Conservation (phyloP, 2,797 vertebrate species). For the Protonibea diacanthus region DNA sequence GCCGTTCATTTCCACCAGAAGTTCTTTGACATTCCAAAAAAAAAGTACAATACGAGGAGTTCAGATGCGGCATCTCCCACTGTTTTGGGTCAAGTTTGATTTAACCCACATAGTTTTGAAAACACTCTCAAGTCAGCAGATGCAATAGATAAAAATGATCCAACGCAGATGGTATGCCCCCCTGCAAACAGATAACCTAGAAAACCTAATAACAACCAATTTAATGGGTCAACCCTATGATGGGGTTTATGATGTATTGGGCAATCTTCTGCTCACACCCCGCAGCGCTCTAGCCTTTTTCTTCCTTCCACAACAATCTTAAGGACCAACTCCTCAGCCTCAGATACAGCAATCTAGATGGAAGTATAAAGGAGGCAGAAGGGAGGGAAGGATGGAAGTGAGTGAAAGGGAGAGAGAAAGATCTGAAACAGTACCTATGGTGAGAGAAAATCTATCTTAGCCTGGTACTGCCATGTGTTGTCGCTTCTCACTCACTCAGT, state of each 20-base stretch:
- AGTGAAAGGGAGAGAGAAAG: not conserved
- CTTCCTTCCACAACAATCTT: constrained; percentile 42
- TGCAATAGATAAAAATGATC: constrained; percentile 63
- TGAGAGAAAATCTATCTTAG: constrained; percentile 26
- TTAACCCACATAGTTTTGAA: constrained; percentile 46
- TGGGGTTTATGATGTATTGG: constrained; percentile 75
- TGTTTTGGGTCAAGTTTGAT: constrained; percentile 57
- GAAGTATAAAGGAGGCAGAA: constrained; percentile 1
- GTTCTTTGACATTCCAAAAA: constrained; percentile 4
- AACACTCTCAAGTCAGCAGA: constrained; percentile 48
- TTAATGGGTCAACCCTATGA: constrained; percentile 71
- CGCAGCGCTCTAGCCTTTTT: constrained; percentile 49
- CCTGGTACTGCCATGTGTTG: not conserved
- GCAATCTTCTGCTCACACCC: constrained; percentile 69
- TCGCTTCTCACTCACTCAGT: not conserved
- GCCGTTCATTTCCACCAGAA: not conserved
- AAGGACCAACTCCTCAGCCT: constrained; percentile 22
- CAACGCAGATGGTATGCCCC: constrained; percentile 51
- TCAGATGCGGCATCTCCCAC: constrained; percentile 21
- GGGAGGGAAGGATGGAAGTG: not conserved
- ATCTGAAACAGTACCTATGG: not conserved
- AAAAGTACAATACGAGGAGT: not conserved
- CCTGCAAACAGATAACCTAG: constrained; percentile 63
- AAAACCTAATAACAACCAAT: constrained; percentile 68
- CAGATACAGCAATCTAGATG: not conserved